Percentiles rank a stretch among this genome's conserved stretches.
phyloP scores from a whole-genome alignment of 2,888 invertebrate genomes.

The Andrena fulva region DNA sequence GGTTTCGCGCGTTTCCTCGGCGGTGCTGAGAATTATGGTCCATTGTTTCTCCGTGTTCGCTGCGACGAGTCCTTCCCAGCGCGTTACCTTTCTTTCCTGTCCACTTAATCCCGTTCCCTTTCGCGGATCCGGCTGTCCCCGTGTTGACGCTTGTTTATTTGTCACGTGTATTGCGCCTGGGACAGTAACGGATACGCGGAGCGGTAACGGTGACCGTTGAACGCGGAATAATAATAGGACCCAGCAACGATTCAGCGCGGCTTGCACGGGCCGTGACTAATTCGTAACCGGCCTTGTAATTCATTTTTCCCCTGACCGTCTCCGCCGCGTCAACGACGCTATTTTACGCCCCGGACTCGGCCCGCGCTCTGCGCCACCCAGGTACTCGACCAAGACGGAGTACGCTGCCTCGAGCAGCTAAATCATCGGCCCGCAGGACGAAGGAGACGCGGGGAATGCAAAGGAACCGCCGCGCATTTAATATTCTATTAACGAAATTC shows the following conservation, averaged over 20 bases:
- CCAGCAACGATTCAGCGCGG: slow-evolving; percentile 35
- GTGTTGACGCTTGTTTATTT: slow-evolving; percentile 60
- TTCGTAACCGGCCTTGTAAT: slow-evolving; percentile 50
- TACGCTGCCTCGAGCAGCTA: neutral
- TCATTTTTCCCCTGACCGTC: slow-evolving; percentile 41
- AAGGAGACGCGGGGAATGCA: neutral
- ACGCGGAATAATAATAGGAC: slow-evolving; percentile 46
- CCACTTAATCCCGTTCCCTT: slow-evolving; percentile 34
- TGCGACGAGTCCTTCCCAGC: slow-evolving; percentile 35
- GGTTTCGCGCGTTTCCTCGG: slow-evolving; percentile 40
- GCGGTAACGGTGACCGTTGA: slow-evolving; percentile 19
- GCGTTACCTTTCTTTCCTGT: slow-evolving; percentile 34
- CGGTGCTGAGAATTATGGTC: slow-evolving; percentile 43
- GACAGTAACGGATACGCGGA: slow-evolving; percentile 53
- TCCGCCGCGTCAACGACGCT: neutral
- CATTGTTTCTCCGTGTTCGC: slow-evolving; percentile 47
- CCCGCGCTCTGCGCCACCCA: neutral
- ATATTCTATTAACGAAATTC: too few species aligned
- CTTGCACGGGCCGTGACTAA: slow-evolving; percentile 37
- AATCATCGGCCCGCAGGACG: neutral
- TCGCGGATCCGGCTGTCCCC: slow-evolving; percentile 16
- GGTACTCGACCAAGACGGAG: neutral
- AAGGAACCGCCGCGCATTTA: neutral
- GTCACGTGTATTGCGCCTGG: slow-evolving; percentile 42
- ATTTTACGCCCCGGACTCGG: slow-evolving; percentile 24